phyloP scores from a whole-genome alignment of 2,888 invertebrate species.

The Hypsopygia costalis region DNA sequence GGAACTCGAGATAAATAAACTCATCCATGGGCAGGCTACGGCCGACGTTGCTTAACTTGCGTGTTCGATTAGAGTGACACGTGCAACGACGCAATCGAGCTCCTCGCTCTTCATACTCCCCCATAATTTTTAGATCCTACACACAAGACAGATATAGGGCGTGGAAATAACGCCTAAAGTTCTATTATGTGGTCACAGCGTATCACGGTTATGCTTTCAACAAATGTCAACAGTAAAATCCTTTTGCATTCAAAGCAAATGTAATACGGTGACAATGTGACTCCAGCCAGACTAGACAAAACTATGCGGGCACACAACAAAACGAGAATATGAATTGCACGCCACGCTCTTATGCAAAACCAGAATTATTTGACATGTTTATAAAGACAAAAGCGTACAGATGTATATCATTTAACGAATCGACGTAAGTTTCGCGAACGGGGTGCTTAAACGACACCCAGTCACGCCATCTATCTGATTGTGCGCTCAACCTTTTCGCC shows the following conservation, averaged over 20 bases:
- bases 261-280: conserved; percentile 24
- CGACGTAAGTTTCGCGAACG: conserved; percentile 63
- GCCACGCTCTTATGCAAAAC: conserved; percentile 52
- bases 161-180: too few species aligned
- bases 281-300: conserved; percentile 35
- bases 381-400: conserved; percentile 74
- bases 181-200: background rate
- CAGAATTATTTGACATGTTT: conserved; percentile 66
- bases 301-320: conserved; percentile 56
- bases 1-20: too few species aligned
- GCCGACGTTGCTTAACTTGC: too few species aligned
- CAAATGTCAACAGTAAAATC: conserved; percentile 15
- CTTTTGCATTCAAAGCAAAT: conserved; percentile 39
- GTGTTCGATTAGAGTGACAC: too few species aligned
- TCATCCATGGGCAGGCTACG: too few species aligned
- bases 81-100: too few species aligned
- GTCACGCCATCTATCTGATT: conserved; percentile 79
- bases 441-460: conserved; percentile 69
- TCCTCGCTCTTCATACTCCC: too few species aligned
- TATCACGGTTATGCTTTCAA: conserved; percentile 6
- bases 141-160: too few species aligned
- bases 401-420: conserved; percentile 78
- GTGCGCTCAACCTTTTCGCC: conserved; percentile 60
- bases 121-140: too few species aligned
- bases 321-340: conserved; percentile 53